A percentile compares a stretch with the other conserved stretches of the same genome.
phyloP scores from a whole-genome alignment of 1,140 invertebrate genomes.

The Drosophila sp. region DNA sequence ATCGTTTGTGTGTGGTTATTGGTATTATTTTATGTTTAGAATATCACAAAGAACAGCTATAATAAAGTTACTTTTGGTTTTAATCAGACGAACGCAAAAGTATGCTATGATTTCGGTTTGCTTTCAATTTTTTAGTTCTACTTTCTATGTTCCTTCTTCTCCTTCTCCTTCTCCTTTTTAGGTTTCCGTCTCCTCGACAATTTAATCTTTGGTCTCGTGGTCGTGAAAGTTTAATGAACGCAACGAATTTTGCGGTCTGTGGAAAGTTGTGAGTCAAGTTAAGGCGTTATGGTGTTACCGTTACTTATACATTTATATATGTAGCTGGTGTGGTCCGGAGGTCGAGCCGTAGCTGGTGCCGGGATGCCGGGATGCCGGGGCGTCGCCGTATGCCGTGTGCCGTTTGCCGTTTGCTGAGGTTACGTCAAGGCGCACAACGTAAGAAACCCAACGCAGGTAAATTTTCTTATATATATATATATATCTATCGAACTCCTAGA shows the following conservation, averaged over 20 bases:
- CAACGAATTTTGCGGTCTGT: slow-evolving; percentile 68
- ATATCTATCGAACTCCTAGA: slow-evolving; percentile 40
- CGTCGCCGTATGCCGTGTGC: slow-evolving; percentile 22
- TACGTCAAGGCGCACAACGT: slow-evolving; percentile 70
- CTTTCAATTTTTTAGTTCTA: not conserved
- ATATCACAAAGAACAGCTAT: slow-evolving; percentile 51
- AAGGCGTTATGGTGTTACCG: slow-evolving; percentile 69
- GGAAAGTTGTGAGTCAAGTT: slow-evolving; percentile 72
- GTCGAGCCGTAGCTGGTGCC: slow-evolving; percentile 20
- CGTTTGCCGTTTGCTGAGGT: slow-evolving; percentile 24
- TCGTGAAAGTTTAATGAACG: slow-evolving; percentile 77
- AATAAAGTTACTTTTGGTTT: slow-evolving; percentile 15
- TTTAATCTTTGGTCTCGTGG: slow-evolving; percentile 63
- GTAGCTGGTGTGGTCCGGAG: slow-evolving; percentile 25
- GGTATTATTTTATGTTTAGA: slow-evolving; percentile 39
- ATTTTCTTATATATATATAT: slow-evolving; percentile 50
- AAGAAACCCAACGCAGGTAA: slow-evolving; percentile 73
- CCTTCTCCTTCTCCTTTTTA: not conserved
- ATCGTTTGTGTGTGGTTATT: slow-evolving; percentile 3
- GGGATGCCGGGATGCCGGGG: slow-evolving; percentile 26
- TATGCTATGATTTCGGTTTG: slow-evolving; percentile 24
- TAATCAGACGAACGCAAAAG: slow-evolving; percentile 33
- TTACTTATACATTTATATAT: slow-evolving; percentile 38
- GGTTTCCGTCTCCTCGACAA: too few species aligned
- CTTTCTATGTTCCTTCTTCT: slow-evolving; percentile 28